A percentile compares a stretch with the other conserved stretches of the same genome.
phyloP scores from a whole-genome alignment of 2,888 invertebrate species.

The Carterocephalus palaemon region DNA sequence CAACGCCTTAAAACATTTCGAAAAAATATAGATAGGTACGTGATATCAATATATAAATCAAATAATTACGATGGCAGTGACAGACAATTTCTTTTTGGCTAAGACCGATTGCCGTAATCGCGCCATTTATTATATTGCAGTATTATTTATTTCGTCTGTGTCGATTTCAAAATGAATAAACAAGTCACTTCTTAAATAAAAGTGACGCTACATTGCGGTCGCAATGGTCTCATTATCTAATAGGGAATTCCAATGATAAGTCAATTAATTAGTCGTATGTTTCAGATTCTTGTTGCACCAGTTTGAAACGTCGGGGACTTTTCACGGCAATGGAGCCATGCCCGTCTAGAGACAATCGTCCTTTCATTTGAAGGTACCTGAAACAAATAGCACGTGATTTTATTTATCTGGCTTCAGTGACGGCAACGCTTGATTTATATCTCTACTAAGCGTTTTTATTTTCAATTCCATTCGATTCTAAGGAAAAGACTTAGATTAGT shows the following conservation, averaged over 20 bases:
- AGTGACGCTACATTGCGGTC: slow-evolving; percentile 12
- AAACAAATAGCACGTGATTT: slow-evolving; percentile 2
- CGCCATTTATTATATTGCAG: not conserved
- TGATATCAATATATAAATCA: too few species aligned
- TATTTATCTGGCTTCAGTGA: too few species aligned
- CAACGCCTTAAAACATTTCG: too few species aligned
- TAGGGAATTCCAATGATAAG: too few species aligned
- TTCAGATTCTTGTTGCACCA: slow-evolving; percentile 94
- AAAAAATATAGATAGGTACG: too few species aligned
- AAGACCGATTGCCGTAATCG: slow-evolving; percentile 6
- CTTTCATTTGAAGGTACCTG: slow-evolving; percentile 86
- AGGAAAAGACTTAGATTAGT: too few species aligned
- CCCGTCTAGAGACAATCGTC: slow-evolving; percentile 83
- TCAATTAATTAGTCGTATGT: slow-evolving; percentile 85
- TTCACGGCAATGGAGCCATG: slow-evolving; percentile 90
- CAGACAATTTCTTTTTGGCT: slow-evolving; percentile 7
- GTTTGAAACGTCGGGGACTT: slow-evolving; percentile 91
- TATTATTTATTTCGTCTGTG: not conserved
- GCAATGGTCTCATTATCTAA: slow-evolving; percentile 8
- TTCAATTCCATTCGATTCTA: too few species aligned
- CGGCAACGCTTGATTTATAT: too few species aligned
- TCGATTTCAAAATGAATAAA: slow-evolving; percentile 3
- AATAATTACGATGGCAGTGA: slow-evolving; percentile 7
- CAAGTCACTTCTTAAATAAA: slow-evolving; percentile 12
- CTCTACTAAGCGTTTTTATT: too few species aligned